Percentiles rank a stretch among this genome's conserved stretches.
Conservation (phyloP, 2,797 vertebrate species). For the Hydrophis major region DNA sequence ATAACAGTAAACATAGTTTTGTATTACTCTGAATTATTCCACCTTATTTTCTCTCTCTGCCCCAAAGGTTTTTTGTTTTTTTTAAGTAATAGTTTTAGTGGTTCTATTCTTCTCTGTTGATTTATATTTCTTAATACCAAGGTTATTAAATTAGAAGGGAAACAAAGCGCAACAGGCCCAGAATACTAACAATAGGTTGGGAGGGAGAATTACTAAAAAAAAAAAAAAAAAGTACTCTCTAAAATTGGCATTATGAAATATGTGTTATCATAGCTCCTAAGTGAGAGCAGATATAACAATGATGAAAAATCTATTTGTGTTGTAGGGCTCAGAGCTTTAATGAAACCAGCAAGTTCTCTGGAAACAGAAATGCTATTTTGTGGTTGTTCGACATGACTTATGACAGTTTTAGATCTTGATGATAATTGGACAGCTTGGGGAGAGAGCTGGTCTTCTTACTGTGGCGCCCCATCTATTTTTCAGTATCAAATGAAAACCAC, state of each 20-base stretch:
- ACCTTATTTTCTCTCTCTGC: not conserved
- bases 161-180: not conserved
- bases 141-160: not conserved
- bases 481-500: slow-evolving; percentile 47
- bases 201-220: not conserved
- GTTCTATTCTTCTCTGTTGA: not conserved
- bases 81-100: not conserved
- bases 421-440: slow-evolving; percentile 55
- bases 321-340: slow-evolving; percentile 46
- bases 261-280: slow-evolving; percentile 26
- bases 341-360: slow-evolving; percentile 53
- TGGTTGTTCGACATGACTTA: slow-evolving; percentile 50
- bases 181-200: not conserved
- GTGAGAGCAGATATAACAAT: slow-evolving; percentile 44
- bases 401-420: slow-evolving; percentile 56
- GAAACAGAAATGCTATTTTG: slow-evolving; percentile 15
- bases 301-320: slow-evolving; percentile 36
- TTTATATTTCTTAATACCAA: not conserved
- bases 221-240: not conserved
- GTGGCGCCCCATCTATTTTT: slow-evolving; percentile 47
- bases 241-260: slow-evolving; percentile 37
- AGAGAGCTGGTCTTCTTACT: slow-evolving; percentile 34
- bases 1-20: not conserved
- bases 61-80: not conserved
- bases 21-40: not conserved